Evolutionary conservation across 2,113 vertebrate genomes (phyloP).

Genomic region (Centrocercus urophasianus): DNA sequence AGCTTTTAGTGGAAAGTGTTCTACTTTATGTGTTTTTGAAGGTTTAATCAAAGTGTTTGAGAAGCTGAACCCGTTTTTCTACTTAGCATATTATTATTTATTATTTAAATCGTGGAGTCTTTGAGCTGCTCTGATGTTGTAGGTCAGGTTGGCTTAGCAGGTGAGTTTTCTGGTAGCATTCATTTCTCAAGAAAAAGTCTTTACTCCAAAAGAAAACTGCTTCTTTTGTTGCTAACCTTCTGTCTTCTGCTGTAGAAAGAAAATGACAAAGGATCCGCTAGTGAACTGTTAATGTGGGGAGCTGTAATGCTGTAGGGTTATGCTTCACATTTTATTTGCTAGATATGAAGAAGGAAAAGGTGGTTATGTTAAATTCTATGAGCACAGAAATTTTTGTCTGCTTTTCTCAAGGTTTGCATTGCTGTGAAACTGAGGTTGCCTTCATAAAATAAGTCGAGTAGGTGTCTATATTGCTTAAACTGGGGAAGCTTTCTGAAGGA

Average conservation of each 20-base stretch:
- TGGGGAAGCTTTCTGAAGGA: background rate
- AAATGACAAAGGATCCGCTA: background rate
- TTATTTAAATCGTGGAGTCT: background rate
- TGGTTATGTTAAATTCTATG: background rate
- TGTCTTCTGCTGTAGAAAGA: background rate
- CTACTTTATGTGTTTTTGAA: background rate
- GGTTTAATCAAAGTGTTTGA: background rate
- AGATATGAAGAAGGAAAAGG: background rate
- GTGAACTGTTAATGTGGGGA: background rate
- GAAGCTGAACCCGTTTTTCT: background rate
- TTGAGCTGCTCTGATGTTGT: background rate
- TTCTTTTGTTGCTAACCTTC: background rate
- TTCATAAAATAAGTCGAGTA: background rate
- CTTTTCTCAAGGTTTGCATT: background rate
- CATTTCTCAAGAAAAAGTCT: background rate
- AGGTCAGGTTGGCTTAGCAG: background rate
- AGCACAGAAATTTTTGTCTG: background rate
- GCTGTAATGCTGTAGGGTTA: background rate
- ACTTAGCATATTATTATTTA: background rate
- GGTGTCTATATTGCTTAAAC: accelerated
- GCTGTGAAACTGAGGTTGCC: background rate
- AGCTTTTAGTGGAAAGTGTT: background rate
- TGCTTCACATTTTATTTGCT: background rate
- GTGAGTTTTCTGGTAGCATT: background rate
- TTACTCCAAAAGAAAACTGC: background rate